Evolutionary conservation across 2,113 vertebrate species (phyloP).

Genomic region (Phaethon lepturus): DNA sequence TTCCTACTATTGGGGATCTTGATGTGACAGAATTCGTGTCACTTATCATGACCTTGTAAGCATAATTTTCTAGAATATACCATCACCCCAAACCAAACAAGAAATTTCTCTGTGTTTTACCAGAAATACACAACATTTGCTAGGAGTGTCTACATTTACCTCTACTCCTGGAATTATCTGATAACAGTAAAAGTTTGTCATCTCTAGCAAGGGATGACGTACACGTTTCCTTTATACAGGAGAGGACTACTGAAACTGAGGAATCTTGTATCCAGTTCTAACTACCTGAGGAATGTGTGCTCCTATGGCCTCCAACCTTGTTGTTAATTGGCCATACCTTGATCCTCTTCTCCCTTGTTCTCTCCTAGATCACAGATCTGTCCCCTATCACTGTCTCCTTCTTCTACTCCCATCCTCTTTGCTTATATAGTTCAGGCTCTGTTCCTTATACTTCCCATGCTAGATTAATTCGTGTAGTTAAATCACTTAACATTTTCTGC

Average conservation of each 20-base stretch:
- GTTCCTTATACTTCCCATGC: not conserved
- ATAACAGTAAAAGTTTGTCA: not conserved
- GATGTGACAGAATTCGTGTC: not conserved
- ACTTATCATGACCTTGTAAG: not conserved
- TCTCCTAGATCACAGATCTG: not conserved
- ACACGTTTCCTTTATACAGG: not conserved
- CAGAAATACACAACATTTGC: not conserved
- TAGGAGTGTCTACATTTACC: accelerated
- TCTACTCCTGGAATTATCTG: not conserved
- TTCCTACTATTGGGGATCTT: not conserved
- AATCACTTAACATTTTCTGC: not conserved
- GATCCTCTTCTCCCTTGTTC: not conserved
- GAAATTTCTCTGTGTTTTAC: not conserved
- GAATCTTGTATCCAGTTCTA: not conserved
- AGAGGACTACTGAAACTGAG: not conserved
- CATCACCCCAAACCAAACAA: not conserved
- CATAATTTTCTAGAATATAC: not conserved
- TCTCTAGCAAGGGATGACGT: not conserved
- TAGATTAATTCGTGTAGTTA: not conserved
- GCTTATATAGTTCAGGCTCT: not conserved
- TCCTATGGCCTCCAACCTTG: not conserved
- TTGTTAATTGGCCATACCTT: not conserved
- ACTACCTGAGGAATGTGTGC: not conserved
- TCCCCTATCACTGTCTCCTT: not conserved
- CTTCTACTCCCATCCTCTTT: not conserved